Base-by-base conservation (phyloP, 2,797 vertebrate species). In the Neopelma chrysocephalum region DNA sequence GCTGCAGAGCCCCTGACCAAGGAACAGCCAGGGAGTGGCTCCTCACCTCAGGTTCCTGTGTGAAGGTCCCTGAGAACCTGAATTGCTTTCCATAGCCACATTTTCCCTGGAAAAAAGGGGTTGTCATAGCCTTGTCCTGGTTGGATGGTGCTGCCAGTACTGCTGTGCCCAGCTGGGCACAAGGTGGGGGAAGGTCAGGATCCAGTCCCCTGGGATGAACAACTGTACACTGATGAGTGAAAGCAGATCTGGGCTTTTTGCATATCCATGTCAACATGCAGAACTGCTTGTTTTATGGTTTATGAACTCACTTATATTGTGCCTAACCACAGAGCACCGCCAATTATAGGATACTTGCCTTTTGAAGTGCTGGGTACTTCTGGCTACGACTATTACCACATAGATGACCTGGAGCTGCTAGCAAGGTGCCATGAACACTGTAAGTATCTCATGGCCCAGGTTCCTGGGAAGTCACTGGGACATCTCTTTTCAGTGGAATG, bases 331-430 rank as follows among this genome's bases (percentile, higher is more conserved):
- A 98, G 98, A 96, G 98, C 98, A 15, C 98, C 98, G 13, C 98
- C 98, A 1, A 98, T 98, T 93, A 98, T 98, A 90, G 98, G 98
- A 87, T 98, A 98, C 95, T 97, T 98, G 96, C 98, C 98, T 97
- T 98, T 98, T 79, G 98, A 98, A 97, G 98, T 98, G 78, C 97
- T 98, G 84, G 98, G 98, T 45, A 98, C 98, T 92, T 98, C 98
- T 42, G 98, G 98, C 80, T 98, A 98, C 2, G 98, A 98, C 96
- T 98, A 98, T 93, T 98, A 98, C 95, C 98, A 98, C 75, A 98
- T 98, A 48, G 98, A 98, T 25, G 98, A 98, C 94, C 96, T 98
- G 78, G 98, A 98, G 79, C 98, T 98, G 91, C 97, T 98, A 81
- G 98, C 98, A 83, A 97, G 96, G 73, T 98, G 98, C 95, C 98